These are phyloP conservation scores for Rhyacophila evoluta DNA, from an alignment of 2,888 invertebrate genomes.

Conservation along the genomic window DNA sequence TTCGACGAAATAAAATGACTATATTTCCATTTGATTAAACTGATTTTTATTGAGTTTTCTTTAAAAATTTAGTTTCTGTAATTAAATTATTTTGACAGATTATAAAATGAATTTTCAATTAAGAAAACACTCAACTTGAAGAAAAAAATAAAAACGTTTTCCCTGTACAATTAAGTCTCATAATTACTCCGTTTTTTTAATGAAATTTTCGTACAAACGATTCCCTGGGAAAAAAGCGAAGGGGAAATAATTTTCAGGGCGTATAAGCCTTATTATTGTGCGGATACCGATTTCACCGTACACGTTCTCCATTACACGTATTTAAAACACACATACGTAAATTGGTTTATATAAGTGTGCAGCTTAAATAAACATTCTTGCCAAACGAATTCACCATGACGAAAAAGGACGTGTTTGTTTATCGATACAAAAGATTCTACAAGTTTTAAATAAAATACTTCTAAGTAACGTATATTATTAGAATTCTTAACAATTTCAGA, in stretches of 20 bases:
- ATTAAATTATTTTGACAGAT: too few relatives aligned
- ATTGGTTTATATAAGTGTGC: neutral
- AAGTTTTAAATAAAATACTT: neutral
- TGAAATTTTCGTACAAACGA: neutral
- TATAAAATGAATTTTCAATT: too few relatives aligned
- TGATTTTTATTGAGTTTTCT: too few relatives aligned
- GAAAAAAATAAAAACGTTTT: neutral
- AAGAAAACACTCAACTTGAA: too few relatives aligned
- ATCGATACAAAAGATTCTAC: neutral
- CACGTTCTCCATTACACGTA: neutral
- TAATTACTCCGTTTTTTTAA: neutral
- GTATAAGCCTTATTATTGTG: too few relatives aligned
- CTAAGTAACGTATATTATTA: too few relatives aligned
- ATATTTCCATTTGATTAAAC: too few relatives aligned
- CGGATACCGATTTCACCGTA: neutral
- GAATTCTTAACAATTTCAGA: too few relatives aligned
- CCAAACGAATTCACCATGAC: constrained; percentile 20
- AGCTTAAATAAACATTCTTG: constrained; percentile 21
- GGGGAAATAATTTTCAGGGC: neutral
- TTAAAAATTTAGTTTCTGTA: too few relatives aligned
- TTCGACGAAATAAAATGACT: too few relatives aligned
- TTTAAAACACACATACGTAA: neutral
- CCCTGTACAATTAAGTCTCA: neutral
- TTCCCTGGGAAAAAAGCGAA: neutral
- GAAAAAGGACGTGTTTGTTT: neutral